Evolutionary conservation across 2,888 invertebrate genomes (phyloP), one percentile per base, ranked within the genome.

Genomic region (Cactoblastis cactorum): DNA sequence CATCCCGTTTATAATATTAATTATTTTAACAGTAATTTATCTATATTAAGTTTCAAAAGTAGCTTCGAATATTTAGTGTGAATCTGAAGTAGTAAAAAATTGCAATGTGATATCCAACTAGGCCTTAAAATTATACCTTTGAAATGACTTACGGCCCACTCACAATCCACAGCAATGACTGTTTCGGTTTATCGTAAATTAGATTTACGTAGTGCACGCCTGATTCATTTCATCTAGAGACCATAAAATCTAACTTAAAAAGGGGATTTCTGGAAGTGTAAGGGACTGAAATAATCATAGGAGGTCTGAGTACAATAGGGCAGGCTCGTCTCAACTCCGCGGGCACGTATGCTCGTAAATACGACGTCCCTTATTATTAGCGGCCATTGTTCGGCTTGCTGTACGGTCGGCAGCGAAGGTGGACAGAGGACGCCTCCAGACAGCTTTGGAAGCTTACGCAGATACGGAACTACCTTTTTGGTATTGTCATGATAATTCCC

Each of bases 321-420:
- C 74, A 78, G 71, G 80, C 80, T 79, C 83, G 82, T 86, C 85
- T 76, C 76, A 76, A 78, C 77, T 76, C 71, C 66, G 74, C 79
- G 76, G 77, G 87, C 89, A 89, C 89, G 87, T 89, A 86, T 83
- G 82, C 72, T 86, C 89, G 81, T 88, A 88, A 88, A 89, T 87
- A 86, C 83, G 77, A 74, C 77, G 82, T 81, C 74, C 81, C 82
- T 85, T 87, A 86, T 89, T 89, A 88, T 88, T 87, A 88, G 82
- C 78, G 71, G 69, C 83, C 80, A 88, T 89, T 89, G 89, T 88
- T 87, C 81, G 74, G 74, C 74, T 74, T 74, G 81, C 74, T 66
- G 85, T 83, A 87, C 82, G 71, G 80, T 80, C 82, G 61, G 73
- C 65, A 68, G 65, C 67, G 63, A 61, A 60, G 57, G 61, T 55